Percentiles rank a stretch among this genome's conserved stretches.
Conservation (phyloP, 2,113 vertebrate genomes). For the Plotosus lineatus region DNA sequence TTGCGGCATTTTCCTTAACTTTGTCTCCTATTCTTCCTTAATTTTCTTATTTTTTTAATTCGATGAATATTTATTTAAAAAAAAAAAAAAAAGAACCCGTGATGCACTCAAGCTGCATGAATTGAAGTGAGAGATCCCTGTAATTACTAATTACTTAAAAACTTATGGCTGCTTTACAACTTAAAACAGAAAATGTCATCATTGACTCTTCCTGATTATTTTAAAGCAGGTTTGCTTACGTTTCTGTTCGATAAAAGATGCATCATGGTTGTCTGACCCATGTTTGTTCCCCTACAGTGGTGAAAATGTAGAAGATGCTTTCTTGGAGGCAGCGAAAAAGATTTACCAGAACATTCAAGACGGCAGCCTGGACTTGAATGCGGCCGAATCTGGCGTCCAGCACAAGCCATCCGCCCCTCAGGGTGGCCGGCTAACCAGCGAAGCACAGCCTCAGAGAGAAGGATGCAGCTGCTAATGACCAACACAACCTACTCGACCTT, state of each 20-base stretch:
- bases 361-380: conserved; percentile 96
- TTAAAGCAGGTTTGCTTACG: background rate
- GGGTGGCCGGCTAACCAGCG: conserved; percentile 87
- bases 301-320: conserved; percentile 96
- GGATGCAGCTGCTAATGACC: conserved; percentile 95
- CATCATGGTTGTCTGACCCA: background rate
- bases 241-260: background rate
- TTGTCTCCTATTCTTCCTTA: too few species aligned
- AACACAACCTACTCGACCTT: conserved; percentile 41
- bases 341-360: conserved; percentile 99
- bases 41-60: too few species aligned
- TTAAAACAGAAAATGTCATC: too few species aligned
- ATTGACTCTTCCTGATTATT: too few species aligned
- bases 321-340: conserved; percentile 96
- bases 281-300: conserved; percentile 69
- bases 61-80: too few species aligned
- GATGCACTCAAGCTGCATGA: too few species aligned
- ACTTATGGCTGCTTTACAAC: too few species aligned
- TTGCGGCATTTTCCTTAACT: too few species aligned
- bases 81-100: too few species aligned
- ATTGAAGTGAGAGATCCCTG: too few species aligned
- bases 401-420: conserved; percentile 95
- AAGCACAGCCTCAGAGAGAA: conserved; percentile 91
- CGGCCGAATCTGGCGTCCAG: conserved; percentile 93
- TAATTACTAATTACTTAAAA: too few species aligned